Evolutionary conservation across 2,113 vertebrate genomes (phyloP), one percentile per base, ranked within the genome.

Genomic region (Poeciliopsis turrubarensis): DNA sequence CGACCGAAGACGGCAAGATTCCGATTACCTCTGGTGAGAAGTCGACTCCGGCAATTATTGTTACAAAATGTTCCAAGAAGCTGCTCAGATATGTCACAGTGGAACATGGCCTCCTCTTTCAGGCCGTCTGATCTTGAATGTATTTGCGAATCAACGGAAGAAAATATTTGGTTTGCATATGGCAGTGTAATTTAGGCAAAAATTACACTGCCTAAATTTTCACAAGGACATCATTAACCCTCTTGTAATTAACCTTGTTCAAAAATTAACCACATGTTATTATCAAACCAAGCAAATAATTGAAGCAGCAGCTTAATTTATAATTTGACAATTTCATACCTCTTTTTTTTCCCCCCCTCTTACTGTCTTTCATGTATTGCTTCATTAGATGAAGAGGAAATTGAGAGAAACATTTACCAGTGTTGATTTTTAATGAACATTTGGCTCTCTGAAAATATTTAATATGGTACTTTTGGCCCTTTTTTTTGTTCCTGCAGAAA

Each of bases 261-360:
- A 93, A 93, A 94, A 95, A 95, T 94, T 93, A 95, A 94, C 90
- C 92, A 88, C 90, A 79, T 81, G 84, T 92, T 94, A 91, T 94
- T 93, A 94, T 94, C 91, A 94, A 93, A 94, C 90, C 90, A 91
- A 91, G 93, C 92, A 94, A 94, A 94, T 94, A 93, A 93, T 93
- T 94, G 94, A 93, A 92, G 93, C 86, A 81, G 80, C 85, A 82
- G 92, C 90, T 94, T 93, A 88, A 93, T 94, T 95, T 93, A 93
- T 93, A 91, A 93, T 93, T 93, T 92, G 91, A 87, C 89, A 88
- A 91, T 93, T 93, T 93, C 85, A 87, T 90, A 73, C 84, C 84
- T 83, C 89, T 81, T 91, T 85, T 82, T 91, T 73, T 75, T 25
- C 57, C 39, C 17, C 78, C 29, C 29, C 29, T 29, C 29, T 29